Conservation (phyloP, 2,888 invertebrate species). For the Brachyptera risi region DNA sequence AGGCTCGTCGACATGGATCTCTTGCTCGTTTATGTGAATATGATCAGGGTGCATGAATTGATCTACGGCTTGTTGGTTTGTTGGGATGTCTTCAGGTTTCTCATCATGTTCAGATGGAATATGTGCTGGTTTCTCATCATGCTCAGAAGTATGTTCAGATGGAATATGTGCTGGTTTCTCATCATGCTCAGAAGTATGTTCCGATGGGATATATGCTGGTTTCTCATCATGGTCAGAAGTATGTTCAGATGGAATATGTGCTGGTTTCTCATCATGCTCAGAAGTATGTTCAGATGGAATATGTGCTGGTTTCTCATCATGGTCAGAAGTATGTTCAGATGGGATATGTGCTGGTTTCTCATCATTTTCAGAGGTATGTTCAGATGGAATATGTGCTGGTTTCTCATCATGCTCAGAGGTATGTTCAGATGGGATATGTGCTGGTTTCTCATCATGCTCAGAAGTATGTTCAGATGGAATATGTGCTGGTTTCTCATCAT, state of each 20-base stretch:
- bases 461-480: constrained; percentile 24
- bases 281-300: constrained; percentile 25
- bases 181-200: neutral
- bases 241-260: constrained; percentile 30
- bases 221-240: neutral
- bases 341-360: neutral
- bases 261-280: constrained; percentile 25
- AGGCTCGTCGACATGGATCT: too few species aligned
- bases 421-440: constrained; percentile 25
- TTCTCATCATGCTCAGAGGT: constrained; percentile 14
- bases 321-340: constrained; percentile 7
- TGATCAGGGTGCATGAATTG: too few species aligned
- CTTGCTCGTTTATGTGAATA: too few species aligned
- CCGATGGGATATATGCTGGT: neutral
- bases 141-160: neutral
- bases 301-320: constrained; percentile 19
- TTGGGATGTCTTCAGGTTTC: constrained; percentile 13
- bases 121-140: constrained; percentile 23
- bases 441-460: constrained; percentile 1
- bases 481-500: constrained; percentile 31
- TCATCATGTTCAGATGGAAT: constrained; percentile 14
- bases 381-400: neutral
- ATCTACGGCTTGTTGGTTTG: too few species aligned
- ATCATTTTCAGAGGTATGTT: neutral
- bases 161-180: constrained; percentile 18